Evolutionary conservation across 2,113 vertebrate species (phyloP).

Genomic region (Hydrochoerus hydrochaeris): DNA sequence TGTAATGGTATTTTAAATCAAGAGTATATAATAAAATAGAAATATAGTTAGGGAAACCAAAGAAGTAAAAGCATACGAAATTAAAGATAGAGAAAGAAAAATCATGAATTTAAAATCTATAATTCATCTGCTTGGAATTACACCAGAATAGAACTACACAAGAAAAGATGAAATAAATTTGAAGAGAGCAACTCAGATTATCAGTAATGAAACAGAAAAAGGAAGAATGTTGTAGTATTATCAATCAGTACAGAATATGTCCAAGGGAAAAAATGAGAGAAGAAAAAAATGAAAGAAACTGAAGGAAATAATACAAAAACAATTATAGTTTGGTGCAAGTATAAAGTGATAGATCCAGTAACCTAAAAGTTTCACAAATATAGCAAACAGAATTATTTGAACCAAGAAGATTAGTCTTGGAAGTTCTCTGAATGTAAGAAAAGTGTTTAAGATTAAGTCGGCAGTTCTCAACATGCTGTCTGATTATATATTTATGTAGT

Average conservation of each 20-base stretch:
- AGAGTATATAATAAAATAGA: not conserved
- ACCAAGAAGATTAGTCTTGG: not conserved
- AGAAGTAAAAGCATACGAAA: not conserved
- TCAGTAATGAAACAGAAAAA: not conserved
- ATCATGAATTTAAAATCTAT: not conserved
- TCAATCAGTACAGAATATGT: not conserved
- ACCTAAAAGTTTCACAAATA: not conserved
- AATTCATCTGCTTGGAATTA: not conserved
- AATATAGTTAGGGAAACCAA: not conserved
- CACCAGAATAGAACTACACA: not conserved
- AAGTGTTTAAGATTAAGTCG: not conserved
- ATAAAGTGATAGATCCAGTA: not conserved
- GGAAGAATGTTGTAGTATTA: not conserved
- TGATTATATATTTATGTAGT: not conserved
- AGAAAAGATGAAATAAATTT: not conserved
- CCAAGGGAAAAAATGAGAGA: not conserved
- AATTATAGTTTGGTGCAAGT: not conserved
- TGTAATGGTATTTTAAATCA: not conserved
- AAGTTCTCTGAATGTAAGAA: constrained; percentile 6
- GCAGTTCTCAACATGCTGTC: not conserved
- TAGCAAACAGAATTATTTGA: not conserved
- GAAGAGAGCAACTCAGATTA: not conserved
- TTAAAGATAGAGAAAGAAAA: constrained; percentile 37
- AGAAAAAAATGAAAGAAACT: not conserved
- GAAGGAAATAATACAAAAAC: not conserved